These are phyloP conservation scores for Ptilonorhynchus violaceus DNA, from an alignment of 2,113 vertebrate genomes.

Conservation along the genomic window DNA sequence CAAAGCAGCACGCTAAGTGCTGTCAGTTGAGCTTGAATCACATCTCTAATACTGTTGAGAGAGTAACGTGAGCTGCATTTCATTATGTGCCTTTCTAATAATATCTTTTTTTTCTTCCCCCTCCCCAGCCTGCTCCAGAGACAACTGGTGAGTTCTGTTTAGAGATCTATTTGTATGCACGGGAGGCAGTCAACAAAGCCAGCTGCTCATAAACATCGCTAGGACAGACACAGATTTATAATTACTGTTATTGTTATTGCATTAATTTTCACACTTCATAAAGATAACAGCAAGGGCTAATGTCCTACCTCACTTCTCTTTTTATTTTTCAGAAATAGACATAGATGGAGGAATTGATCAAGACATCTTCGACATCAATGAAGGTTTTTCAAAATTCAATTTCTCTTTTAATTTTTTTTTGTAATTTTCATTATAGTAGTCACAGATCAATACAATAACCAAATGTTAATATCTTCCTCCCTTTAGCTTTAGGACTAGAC, in stretches of 20 bases:
- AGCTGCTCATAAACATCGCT: slow-evolving; percentile 25
- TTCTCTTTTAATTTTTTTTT: not conserved
- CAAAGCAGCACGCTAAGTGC: not conserved
- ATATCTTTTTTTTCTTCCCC: slow-evolving; percentile 49
- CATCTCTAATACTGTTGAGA: not conserved
- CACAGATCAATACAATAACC: not conserved
- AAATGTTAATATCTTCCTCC: not conserved
- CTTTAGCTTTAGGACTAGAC: slow-evolving; percentile 80
- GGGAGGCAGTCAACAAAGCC: slow-evolving; percentile 35
- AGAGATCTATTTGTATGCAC: slow-evolving; percentile 33
- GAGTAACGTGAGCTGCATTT: not conserved
- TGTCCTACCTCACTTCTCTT: slow-evolving; percentile 29
- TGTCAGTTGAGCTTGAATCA: not conserved
- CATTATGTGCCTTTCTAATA: slow-evolving; percentile 39
- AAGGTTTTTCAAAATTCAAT: slow-evolving; percentile 76
- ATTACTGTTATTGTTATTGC: slow-evolving; percentile 52
- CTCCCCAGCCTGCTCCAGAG: slow-evolving; percentile 66
- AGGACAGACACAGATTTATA: slow-evolving; percentile 53
- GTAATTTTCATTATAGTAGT: not conserved
- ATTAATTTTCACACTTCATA: slow-evolving; percentile 60
- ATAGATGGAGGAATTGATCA: slow-evolving; percentile 81
- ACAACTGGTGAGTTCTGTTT: slow-evolving; percentile 74
- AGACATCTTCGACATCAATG: slow-evolving; percentile 93
- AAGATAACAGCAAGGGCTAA: slow-evolving; percentile 45
- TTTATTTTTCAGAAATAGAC: slow-evolving; percentile 77